Base-by-base conservation (phyloP, 2,888 invertebrate species). In the Patella depressa region DNA sequence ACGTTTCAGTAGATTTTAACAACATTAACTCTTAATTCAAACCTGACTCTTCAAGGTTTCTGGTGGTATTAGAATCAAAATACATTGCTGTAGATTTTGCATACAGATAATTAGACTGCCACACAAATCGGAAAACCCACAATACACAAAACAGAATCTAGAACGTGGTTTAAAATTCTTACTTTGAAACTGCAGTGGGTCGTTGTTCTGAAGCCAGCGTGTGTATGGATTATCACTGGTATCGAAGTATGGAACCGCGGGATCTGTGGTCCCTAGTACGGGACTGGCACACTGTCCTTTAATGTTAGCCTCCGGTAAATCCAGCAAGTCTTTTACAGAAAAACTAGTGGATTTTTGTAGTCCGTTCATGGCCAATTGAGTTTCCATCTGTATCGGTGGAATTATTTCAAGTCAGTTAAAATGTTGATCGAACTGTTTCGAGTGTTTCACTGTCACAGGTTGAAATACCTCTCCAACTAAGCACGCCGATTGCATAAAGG, bases 241-340 rank as follows among this genome's bases (percentile, higher is more conserved):
- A 81, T 88, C 88, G 81, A 87, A 88, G 65, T 78, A 83, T n/a
- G 76, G 81, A 29, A 86, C 82, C 14, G 83, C 73, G 5, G 82
- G 77, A 15, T 85, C 76, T 29, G 84, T 84, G 17, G 81, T 80
- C 34, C 85, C 84, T 24, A 81, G 78, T 24, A 45, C 17, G 11
- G 73, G 74, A 82, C 79, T 34, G 85, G 75, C 76, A 55, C 19
- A 71, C 53, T 71, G 76, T 74, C 78, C 53, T 84, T 83, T 77
- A 81, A 83, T 72, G 82, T 84, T 73, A 82, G 82, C 53, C 77
- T 87, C 96, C 88, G 97, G 97, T 87, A 98, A 93, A 87, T 98
- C 97, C 88, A 98, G 93, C 89, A 98, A 97, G 91, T 98, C 97
- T 86, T 97, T 96, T 88, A 98, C 97, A 89, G 96, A 96, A 92